Base-by-base conservation (phyloP, 2,113 vertebrate species). In the Pelusios castaneus region DNA sequence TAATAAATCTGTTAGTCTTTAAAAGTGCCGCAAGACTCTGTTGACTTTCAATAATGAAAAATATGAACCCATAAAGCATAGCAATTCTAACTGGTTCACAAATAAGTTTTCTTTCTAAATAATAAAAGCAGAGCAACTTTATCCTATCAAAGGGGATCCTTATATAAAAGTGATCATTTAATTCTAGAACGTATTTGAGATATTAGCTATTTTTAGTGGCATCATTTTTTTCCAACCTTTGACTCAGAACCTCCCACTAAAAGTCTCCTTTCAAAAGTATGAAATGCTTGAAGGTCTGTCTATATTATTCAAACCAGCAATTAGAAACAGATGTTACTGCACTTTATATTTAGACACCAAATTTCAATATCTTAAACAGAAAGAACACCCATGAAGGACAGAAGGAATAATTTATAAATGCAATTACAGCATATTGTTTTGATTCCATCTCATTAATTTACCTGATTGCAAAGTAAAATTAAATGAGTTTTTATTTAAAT, bases 401-500 rank as follows among this genome's bases (percentile, higher is more conserved):
- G 98, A 98, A 95, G 96, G 97, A 98, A 97, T 98, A 97, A 98
- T 97, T 98, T 97, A 98, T 97, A 97, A 97, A 97, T 19, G 95
- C 97, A 98, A 98, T 98, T 98, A 98, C 94, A 97, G 97, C 91
- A 97, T 97, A 98, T 98, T 98, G 97, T 98, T 97, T 97, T 97
- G 97, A 97, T 95, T 97, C 95, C 92, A 89, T 98, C 98, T 97
- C 96, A 98, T 97, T 98, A 98, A 98, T 98, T 98, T 98, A 98
- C 97, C 96, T 98, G 98, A 98, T 98, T 98, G 97, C 97, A 96
- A 98, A 97, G 98, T 97, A 98, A 98, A 98, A 98, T 97, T 97
- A 97, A 98, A 94, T 96, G 97, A 97, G 98, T 96, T 98, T 98
- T 96, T 98, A 98, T 98, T 98, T 98, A 98, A 98, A 98, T 98